A percentile compares a stretch with the other conserved stretches of the same genome.
These are phyloP conservation scores for Anas acuta DNA, from an alignment of 2,797 vertebrate genomes.

Conservation along the genomic window DNA sequence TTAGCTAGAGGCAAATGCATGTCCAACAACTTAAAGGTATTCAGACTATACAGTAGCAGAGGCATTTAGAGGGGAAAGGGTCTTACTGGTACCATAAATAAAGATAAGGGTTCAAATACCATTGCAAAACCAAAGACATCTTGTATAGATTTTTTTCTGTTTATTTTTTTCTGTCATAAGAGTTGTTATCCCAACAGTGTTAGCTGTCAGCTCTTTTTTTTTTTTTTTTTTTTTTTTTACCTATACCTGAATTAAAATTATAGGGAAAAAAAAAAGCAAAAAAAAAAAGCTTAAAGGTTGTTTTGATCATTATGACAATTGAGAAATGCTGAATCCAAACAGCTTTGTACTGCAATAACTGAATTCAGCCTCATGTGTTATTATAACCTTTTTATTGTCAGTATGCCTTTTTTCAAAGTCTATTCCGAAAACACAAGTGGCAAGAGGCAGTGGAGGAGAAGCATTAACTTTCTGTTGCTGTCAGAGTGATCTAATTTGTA, in stretches of 20 bases:
- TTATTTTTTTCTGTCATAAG: not conserved
- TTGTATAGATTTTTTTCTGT: not conserved
- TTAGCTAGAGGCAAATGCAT: not conserved
- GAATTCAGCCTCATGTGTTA: not conserved
- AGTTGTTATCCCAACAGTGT: not conserved
- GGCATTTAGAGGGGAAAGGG: not conserved
- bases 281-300: not conserved
- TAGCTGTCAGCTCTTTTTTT: not conserved
- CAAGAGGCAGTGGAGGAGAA: not conserved
- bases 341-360: not conserved
- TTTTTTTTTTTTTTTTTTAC: not conserved
- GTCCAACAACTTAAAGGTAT: not conserved
- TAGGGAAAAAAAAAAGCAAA: not conserved
- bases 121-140: not conserved
- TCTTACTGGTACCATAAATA: not conserved
- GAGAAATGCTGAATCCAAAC: not conserved
- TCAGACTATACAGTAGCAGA: not conserved
- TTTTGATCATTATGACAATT: not conserved
- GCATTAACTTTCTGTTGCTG: slow-evolving; percentile 3
- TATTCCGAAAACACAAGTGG: not conserved
- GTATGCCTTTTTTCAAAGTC: slow-evolving; percentile 2
- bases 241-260: not conserved
- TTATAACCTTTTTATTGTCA: not conserved
- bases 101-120: not conserved
- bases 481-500: slow-evolving; percentile 41